Percentiles rank a stretch among this genome's conserved stretches.
Evolutionary conservation across 2,888 invertebrate genomes (phyloP).

Genomic region (Chelonus formosanus): DNA sequence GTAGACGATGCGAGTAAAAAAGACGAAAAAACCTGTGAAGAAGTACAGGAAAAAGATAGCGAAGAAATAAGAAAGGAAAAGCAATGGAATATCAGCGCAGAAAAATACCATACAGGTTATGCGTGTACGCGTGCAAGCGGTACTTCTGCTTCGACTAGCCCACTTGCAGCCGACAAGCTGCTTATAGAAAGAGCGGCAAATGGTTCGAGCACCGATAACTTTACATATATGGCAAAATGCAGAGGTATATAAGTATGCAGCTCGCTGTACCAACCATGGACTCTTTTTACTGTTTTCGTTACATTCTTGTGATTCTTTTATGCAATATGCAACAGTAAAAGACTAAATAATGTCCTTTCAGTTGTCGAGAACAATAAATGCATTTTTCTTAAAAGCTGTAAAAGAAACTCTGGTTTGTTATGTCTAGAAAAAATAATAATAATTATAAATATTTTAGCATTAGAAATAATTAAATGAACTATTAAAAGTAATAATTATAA

Average conservation of each 20-base stretch:
- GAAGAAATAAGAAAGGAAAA: constrained; percentile 6
- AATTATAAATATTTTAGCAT: no score
- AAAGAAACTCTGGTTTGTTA: no score
- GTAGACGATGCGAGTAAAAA: constrained; percentile 15
- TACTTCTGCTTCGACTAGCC: constrained; percentile 41
- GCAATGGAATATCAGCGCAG: constrained; percentile 21
- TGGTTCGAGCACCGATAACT: constrained; percentile 32
- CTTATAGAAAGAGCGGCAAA: constrained; percentile 40
- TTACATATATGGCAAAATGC: constrained; percentile 52
- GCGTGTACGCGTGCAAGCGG: constrained; percentile 46
- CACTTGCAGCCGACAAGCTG: constrained; percentile 32
- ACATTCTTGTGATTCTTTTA: constrained; percentile 32
- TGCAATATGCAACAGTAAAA: constrained; percentile 1
- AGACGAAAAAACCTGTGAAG: constrained; percentile 28
- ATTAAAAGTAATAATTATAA: no score
- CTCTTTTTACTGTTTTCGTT: not conserved
- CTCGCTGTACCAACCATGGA: constrained; percentile 13
- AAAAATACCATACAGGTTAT: constrained; percentile 30
- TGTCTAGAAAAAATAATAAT: no score
- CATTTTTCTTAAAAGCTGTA: no score
- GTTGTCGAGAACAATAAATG: not conserved
- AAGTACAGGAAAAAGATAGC: constrained; percentile 27
- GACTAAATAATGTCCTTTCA: constrained; percentile 13
- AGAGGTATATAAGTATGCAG: constrained; percentile 39
- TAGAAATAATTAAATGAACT: no score